phyloP scores from a whole-genome alignment of 1,140 invertebrate species.

The Eupristina koningsbergeri region DNA sequence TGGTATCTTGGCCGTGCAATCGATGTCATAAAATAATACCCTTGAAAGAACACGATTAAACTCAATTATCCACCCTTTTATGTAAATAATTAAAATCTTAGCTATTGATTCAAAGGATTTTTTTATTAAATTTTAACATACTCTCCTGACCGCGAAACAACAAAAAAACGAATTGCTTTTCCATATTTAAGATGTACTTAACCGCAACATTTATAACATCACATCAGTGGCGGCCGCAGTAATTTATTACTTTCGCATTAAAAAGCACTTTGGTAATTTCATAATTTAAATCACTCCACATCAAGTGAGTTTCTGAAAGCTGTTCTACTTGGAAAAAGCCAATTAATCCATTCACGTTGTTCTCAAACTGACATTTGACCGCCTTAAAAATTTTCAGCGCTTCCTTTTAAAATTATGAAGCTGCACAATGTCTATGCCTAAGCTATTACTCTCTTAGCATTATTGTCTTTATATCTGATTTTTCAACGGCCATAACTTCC shows the following conservation, averaged over 20 bases:
- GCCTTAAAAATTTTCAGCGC: conserved; percentile 10
- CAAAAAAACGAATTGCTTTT: too few relatives aligned
- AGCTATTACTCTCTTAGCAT: background rate
- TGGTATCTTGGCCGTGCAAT: too few relatives aligned
- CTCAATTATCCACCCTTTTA: too few relatives aligned
- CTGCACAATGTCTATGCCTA: background rate
- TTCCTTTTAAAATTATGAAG: background rate
- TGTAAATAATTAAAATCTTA: too few relatives aligned
- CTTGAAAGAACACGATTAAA: too few relatives aligned
- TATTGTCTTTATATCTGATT: background rate
- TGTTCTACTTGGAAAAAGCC: background rate
- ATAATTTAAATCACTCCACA: conserved; percentile 5
- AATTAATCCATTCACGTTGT: conserved; percentile 23
- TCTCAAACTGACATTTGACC: conserved; percentile 27
- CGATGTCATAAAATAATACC: too few relatives aligned
- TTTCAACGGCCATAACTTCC: background rate
- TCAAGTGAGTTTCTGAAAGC: background rate
- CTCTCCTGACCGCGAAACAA: too few relatives aligned
- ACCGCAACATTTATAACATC: background rate
- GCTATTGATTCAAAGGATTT: too few relatives aligned
- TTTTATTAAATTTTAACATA: too few relatives aligned
- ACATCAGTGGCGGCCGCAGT: background rate
- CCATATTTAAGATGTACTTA: too few relatives aligned
- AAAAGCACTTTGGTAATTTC: conserved; percentile 22
- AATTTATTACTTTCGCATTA: background rate